Evolutionary conservation across 53 echinoderm and acorn worm genomes (phyloP).

Genomic region (Holothuria scabra): DNA sequence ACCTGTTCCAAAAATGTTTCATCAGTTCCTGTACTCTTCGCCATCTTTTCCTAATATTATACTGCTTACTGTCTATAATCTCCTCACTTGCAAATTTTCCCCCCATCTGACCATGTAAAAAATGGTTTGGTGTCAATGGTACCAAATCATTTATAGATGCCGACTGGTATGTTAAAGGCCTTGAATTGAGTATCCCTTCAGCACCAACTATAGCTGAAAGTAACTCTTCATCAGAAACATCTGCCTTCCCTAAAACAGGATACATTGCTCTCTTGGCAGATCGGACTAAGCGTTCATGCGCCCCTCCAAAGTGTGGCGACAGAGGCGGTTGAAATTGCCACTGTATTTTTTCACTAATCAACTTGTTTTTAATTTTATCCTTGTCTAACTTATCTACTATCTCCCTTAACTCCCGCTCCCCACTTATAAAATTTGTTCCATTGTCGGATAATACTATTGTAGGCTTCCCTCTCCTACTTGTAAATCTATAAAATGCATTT

Average conservation of each 20-base stretch:
- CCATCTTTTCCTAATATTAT: conserved; percentile 33
- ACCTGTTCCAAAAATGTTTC: conserved; percentile 44
- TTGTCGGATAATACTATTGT: conserved; percentile 26
- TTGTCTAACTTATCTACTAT: conserved; percentile 20
- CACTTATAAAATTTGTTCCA: conserved; percentile 41
- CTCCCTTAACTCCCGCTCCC: conserved; percentile 36
- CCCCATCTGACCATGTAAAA: conserved; percentile 45
- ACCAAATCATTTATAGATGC: conserved; percentile 39
- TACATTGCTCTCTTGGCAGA: conserved; percentile 50
- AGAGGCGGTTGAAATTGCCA: too few species aligned
- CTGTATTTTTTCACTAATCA: conserved; percentile 12
- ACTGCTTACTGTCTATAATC: conserved; percentile 16
- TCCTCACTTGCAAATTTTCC: conserved; percentile 40
- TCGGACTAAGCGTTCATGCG: conserved; percentile 28
- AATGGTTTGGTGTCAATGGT: conserved; percentile 36
- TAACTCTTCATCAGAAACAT: conserved; percentile 36
- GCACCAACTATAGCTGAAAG: conserved; percentile 44
- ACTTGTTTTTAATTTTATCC: conserved; percentile 7
- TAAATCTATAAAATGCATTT: background rate
- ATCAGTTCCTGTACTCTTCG: conserved; percentile 37
- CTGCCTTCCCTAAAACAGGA: conserved; percentile 35
- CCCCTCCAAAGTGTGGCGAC: too few species aligned
- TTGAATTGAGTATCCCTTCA: conserved; percentile 48
- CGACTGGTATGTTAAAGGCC: conserved; percentile 41
- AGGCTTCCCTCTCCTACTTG: conserved; percentile 18